These are phyloP conservation scores for Numenius arquata DNA, from an alignment of 2,113 vertebrate genomes.

Conservation along the genomic window DNA sequence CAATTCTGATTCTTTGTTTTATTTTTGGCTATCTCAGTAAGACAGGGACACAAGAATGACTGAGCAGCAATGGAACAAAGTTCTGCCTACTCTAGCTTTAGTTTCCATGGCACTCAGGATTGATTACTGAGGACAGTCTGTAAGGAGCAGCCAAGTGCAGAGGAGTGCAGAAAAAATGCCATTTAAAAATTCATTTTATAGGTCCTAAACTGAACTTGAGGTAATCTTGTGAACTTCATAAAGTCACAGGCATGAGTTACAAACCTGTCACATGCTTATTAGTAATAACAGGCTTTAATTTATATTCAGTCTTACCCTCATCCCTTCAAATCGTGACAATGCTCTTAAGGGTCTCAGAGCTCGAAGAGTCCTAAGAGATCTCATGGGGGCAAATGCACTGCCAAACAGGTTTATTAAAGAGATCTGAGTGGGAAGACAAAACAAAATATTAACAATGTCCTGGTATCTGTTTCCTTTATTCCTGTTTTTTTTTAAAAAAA, in stretches of 20 bases:
- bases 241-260: neutral
- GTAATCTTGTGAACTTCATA: neutral
- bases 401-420: conserved; percentile 85
- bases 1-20: neutral
- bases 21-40: neutral
- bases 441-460: neutral
- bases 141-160: neutral
- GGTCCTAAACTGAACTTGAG: neutral
- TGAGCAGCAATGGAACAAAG: neutral
- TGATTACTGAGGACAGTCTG: rapidly evolving
- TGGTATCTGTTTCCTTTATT: neutral
- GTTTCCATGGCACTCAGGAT: neutral
- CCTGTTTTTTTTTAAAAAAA: neutral
- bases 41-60: neutral
- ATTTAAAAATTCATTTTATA: neutral
- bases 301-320: conserved; percentile 82
- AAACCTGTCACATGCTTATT: neutral
- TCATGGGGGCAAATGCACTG: conserved; percentile 76
- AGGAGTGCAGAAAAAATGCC: rapidly evolving
- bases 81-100: neutral
- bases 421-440: conserved; percentile 71
- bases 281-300: neutral
- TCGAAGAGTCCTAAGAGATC: conserved; percentile 89
- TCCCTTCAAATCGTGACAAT: conserved; percentile 93
- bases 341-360: conserved; percentile 90